These are phyloP conservation scores for Pterois miles DNA, from an alignment of 2,797 vertebrate genomes.

Conservation along the genomic window DNA sequence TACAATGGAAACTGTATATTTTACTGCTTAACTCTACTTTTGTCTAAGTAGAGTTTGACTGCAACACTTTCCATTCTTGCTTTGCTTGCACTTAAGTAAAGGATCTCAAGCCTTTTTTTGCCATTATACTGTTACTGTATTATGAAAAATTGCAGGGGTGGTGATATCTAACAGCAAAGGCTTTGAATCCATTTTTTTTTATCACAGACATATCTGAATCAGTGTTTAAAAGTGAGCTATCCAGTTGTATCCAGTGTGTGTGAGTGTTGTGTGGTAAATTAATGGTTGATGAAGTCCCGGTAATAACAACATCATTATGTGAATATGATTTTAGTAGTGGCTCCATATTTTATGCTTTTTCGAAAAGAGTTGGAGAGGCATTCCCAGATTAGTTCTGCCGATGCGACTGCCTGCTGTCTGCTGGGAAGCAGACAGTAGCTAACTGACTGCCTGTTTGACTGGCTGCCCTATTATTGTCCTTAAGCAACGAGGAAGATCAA, in stretches of 20 bases:
- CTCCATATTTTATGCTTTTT: slow-evolving; percentile 41
- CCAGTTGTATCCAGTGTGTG: neutral
- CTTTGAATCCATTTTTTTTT: neutral
- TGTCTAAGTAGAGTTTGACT: neutral
- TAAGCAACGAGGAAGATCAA: slow-evolving; percentile 79
- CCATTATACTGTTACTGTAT: neutral
- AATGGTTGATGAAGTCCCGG: slow-evolving; percentile 4
- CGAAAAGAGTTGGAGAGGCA: slow-evolving; percentile 72
- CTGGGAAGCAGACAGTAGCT: slow-evolving; percentile 83
- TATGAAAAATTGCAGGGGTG: too few relatives aligned
- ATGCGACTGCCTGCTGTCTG: slow-evolving; percentile 85
- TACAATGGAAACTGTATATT: neutral
- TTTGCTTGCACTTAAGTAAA: neutral
- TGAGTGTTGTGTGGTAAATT: neutral
- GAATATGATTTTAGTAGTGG: slow-evolving; percentile 1
- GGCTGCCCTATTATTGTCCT: slow-evolving; percentile 85
- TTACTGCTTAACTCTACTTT: neutral
- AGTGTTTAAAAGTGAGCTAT: neutral
- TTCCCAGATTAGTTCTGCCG: slow-evolving; percentile 91
- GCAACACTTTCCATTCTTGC: neutral
- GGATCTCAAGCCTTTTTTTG: neutral
- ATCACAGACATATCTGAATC: neutral
- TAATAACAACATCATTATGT: neutral
- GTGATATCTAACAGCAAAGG: neutral
- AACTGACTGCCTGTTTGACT: slow-evolving; percentile 68